These are phyloP conservation scores for Phymatocera aterrima DNA, from an alignment of 2,888 invertebrate species.

Conservation along the genomic window DNA sequence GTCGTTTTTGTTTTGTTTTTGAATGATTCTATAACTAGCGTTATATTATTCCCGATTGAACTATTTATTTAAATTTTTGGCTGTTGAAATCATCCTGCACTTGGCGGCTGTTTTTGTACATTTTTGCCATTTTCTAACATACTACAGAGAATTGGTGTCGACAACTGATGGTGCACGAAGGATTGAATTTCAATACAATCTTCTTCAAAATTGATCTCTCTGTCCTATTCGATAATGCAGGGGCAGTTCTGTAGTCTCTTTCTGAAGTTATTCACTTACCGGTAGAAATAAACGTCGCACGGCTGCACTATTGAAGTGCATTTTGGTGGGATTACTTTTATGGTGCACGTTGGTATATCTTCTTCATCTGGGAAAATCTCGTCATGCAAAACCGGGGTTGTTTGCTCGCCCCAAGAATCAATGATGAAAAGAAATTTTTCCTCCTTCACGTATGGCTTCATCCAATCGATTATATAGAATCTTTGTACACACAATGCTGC, in stretches of 20 bases:
- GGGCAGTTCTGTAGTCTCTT: conserved; percentile 47
- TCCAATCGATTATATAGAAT: conserved; percentile 46
- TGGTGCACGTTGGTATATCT: conserved; percentile 46
- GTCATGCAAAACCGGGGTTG: conserved; percentile 50
- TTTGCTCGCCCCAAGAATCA: conserved; percentile 54
- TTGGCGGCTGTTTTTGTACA: no score
- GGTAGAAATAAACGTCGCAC: conserved; percentile 50
- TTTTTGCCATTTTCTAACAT: no score
- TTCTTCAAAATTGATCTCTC: no score
- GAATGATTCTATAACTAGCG: no score
- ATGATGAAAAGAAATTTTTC: conserved; percentile 51
- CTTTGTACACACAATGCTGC: conserved; percentile 45
- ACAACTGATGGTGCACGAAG: no score
- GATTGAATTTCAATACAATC: no score
- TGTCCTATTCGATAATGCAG: no score
- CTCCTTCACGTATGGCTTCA: conserved; percentile 48
- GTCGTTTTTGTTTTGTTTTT: no score
- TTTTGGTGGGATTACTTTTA: conserved; percentile 55
- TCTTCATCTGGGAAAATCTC: conserved; percentile 51
- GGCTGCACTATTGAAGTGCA: conserved; percentile 77
- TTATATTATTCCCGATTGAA: no score
- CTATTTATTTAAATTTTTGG: no score
- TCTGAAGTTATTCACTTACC: conserved; percentile 51
- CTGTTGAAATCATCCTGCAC: no score
- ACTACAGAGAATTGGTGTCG: no score